A percentile compares a stretch with the other conserved stretches of the same genome.
Evolutionary conservation across 2,888 invertebrate genomes (phyloP).

Genomic region (Esperia sulphurella): DNA sequence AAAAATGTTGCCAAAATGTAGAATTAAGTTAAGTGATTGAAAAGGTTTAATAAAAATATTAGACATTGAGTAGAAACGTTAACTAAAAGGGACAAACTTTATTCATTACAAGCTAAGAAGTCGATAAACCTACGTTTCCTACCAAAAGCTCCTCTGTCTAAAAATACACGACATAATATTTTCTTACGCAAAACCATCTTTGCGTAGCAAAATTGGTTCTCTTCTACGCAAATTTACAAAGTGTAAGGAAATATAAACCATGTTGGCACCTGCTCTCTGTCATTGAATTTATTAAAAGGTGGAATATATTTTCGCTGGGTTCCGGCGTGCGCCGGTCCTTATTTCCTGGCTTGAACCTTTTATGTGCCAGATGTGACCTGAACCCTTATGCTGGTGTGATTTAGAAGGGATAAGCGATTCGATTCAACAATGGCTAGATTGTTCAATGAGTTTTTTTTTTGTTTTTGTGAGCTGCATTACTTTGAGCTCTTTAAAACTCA

Average conservation of each 20-base stretch:
- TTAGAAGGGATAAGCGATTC: neutral
- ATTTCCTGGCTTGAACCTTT: slow-evolving; percentile 14
- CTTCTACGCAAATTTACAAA: slow-evolving; percentile 3
- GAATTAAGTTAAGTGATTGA: too few relatives aligned
- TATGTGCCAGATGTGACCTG: slow-evolving; percentile 13
- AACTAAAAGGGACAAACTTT: too few relatives aligned
- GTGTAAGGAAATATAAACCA: slow-evolving; percentile 1
- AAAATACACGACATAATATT: neutral
- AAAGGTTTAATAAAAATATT: too few relatives aligned
- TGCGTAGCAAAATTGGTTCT: slow-evolving; percentile 3
- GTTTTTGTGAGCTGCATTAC: neutral
- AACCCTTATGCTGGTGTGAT: slow-evolving; percentile 3
- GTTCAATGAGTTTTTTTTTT: too few relatives aligned
- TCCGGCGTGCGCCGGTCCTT: slow-evolving; percentile 10
- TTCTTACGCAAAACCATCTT: neutral
- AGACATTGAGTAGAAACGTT: too few relatives aligned
- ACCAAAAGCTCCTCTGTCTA: neutral
- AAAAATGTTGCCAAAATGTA: too few relatives aligned
- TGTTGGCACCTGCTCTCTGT: slow-evolving; percentile 24
- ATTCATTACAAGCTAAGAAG: too few relatives aligned
- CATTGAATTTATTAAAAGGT: slow-evolving; percentile 37
- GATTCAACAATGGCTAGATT: neutral
- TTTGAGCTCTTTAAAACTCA: too few relatives aligned
- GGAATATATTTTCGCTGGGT: slow-evolving; percentile 24
- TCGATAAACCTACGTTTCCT: too few relatives aligned